A percentile compares a stretch with the other conserved stretches of the same genome.
These are phyloP conservation scores for Charaxes varanes DNA, from an alignment of 1,140 invertebrate genomes.

Conservation along the genomic window DNA sequence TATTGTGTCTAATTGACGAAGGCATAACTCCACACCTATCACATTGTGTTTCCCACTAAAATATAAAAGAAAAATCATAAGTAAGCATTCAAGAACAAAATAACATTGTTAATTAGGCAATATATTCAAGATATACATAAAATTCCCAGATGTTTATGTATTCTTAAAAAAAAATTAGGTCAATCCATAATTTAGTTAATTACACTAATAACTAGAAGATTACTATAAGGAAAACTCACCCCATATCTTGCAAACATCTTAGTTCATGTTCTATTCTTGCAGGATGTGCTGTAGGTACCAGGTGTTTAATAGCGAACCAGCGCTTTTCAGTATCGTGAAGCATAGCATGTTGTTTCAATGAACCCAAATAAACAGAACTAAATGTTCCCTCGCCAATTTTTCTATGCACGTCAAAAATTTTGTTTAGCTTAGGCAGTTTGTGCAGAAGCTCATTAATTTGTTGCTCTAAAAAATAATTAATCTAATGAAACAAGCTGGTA, in stretches of 20 bases:
- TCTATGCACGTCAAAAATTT: slow-evolving; percentile 79
- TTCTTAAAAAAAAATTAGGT: no score
- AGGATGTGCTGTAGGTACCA: slow-evolving; percentile 88
- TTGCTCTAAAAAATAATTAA: slow-evolving; percentile 39
- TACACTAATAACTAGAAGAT: slow-evolving; percentile 4
- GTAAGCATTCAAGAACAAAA: slow-evolving; percentile 3
- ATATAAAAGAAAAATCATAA: slow-evolving; percentile 31
- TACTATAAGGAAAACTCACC: no score
- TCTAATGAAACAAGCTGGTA: no score
- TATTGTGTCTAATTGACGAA: slow-evolving; percentile 86
- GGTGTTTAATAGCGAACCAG: slow-evolving; percentile 87
- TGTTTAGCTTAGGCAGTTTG: slow-evolving; percentile 77
- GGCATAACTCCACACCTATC: slow-evolving; percentile 85
- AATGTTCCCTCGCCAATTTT: slow-evolving; percentile 89
- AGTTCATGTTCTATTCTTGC: slow-evolving; percentile 85
- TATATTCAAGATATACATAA: no score
- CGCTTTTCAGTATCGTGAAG: slow-evolving; percentile 68
- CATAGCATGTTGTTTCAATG: slow-evolving; percentile 75
- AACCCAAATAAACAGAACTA: slow-evolving; percentile 86
- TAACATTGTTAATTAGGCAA: no score
- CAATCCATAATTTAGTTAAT: not conserved
- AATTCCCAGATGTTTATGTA: no score
- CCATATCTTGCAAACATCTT: slow-evolving; percentile 85
- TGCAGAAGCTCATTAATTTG: slow-evolving; percentile 71
- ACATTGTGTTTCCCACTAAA: slow-evolving; percentile 88